phyloP scores from a whole-genome alignment of 2,113 vertebrate genomes.

The Spilogale gracilis region DNA sequence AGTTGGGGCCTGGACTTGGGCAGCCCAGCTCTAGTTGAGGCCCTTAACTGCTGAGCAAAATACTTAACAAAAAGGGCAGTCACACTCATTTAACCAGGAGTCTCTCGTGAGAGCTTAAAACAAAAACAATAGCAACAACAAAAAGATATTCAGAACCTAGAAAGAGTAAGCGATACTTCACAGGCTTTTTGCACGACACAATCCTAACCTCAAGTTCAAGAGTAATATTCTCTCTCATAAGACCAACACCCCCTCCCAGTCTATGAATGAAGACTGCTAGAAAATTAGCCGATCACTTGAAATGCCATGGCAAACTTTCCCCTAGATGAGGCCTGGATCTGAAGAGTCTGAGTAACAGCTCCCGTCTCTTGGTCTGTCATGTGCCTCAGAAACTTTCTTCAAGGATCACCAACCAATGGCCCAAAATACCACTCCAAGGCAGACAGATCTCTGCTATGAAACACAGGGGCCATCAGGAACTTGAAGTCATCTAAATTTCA shows the following conservation, averaged over 20 bases:
- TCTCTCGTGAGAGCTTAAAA: background rate
- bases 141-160: background rate
- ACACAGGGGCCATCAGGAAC: accelerated
- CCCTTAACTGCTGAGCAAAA: background rate
- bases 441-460: background rate
- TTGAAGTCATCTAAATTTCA: background rate
- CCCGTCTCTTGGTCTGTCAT: background rate
- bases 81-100: background rate
- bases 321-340: background rate
- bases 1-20: no score
- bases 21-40: background rate
- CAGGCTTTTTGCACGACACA: background rate
- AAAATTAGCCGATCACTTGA: background rate
- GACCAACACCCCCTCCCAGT: background rate
- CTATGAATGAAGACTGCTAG: background rate
- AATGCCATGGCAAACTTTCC: background rate
- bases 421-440: background rate
- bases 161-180: background rate
- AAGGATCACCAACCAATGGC: background rate
- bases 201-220: background rate
- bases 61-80: background rate
- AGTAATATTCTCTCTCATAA: background rate
- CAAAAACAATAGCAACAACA: background rate
- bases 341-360: background rate
- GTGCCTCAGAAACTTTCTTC: background rate